Percentiles rank a stretch among this genome's conserved stretches.
Evolutionary conservation across 2,888 invertebrate species (phyloP).

Genomic region (Scrobipalpa atriplicella): DNA sequence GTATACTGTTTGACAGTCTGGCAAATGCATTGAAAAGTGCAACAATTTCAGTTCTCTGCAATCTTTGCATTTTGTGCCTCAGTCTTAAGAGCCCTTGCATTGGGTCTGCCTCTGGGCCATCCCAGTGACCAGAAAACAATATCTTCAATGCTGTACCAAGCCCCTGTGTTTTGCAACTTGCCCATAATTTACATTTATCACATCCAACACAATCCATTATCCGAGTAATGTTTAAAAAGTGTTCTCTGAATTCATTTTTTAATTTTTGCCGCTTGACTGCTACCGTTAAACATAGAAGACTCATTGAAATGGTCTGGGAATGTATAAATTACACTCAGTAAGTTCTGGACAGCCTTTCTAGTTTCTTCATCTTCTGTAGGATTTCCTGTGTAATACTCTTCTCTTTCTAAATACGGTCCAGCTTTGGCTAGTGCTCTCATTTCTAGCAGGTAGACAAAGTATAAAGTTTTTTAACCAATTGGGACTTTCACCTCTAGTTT

Average conservation of each 20-base stretch:
- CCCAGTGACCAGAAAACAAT: conserved; percentile 95
- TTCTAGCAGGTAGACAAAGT: conserved; percentile 97
- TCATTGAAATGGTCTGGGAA: conserved; percentile 98
- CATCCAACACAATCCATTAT: conserved; percentile 99
- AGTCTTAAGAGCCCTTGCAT: conserved; percentile 64
- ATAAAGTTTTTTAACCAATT: conserved; percentile 97
- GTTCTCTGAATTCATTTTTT: conserved; percentile 95
- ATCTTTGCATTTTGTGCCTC: conserved; percentile 82
- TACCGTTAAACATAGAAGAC: conserved; percentile 94
- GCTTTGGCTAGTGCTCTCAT: conserved; percentile 96
- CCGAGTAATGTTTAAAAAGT: conserved; percentile 97
- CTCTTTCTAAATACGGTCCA: conserved; percentile 92
- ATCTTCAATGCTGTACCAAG: conserved; percentile 99
- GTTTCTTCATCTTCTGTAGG: conserved; percentile 94
- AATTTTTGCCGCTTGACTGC: conserved; percentile 87
- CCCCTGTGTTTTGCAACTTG: conserved; percentile 96
- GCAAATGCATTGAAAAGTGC: conserved; percentile 97
- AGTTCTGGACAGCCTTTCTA: conserved; percentile 90
- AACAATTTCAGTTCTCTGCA: conserved; percentile 96
- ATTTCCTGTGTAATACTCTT: conserved; percentile 96
- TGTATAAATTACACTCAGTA: conserved; percentile 88
- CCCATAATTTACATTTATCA: conserved; percentile 99
- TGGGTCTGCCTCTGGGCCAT: conserved; percentile 79
- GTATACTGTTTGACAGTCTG: conserved; percentile 94
- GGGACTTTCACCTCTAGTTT: conserved; percentile 94